Conservation (phyloP, 2,888 invertebrate genomes). For the Dynastes maya region DNA sequence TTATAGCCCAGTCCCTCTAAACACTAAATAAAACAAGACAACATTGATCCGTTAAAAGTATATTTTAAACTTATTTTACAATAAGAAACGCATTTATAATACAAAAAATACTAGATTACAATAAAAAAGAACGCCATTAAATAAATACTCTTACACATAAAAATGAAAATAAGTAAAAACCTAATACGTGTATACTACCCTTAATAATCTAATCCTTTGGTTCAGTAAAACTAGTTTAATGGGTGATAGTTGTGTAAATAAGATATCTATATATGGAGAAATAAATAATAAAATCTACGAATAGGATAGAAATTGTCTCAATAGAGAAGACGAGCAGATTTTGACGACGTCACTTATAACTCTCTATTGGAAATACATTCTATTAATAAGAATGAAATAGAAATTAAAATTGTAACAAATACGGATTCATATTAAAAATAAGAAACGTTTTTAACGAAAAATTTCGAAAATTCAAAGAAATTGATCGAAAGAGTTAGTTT, state of each 20-base stretch:
- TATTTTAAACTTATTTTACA: constrained; percentile 11
- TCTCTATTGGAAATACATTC: too few species aligned
- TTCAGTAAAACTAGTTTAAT: constrained; percentile 42
- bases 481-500: too few species aligned
- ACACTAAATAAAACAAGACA: too few species aligned
- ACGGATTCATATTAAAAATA: too few species aligned
- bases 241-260: not conserved
- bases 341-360: too few species aligned
- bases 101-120: constrained; percentile 26
- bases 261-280: not conserved
- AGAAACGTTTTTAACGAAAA: too few species aligned
- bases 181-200: constrained; percentile 8
- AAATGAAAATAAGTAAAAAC: not conserved
- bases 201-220: constrained; percentile 41
- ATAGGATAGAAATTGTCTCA: not conserved
- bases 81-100: constrained; percentile 37
- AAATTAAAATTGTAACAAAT: too few species aligned
- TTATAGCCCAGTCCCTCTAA: too few species aligned
- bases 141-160: constrained; percentile 36
- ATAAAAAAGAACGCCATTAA: constrained; percentile 24
- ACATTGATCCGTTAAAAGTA: too few species aligned
- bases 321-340: too few species aligned
- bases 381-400: too few species aligned
- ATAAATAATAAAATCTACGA: constrained; percentile 30
- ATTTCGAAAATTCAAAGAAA: too few species aligned